Evolutionary conservation across 2,113 vertebrate species (phyloP).

Genomic region (Colius striatus): DNA sequence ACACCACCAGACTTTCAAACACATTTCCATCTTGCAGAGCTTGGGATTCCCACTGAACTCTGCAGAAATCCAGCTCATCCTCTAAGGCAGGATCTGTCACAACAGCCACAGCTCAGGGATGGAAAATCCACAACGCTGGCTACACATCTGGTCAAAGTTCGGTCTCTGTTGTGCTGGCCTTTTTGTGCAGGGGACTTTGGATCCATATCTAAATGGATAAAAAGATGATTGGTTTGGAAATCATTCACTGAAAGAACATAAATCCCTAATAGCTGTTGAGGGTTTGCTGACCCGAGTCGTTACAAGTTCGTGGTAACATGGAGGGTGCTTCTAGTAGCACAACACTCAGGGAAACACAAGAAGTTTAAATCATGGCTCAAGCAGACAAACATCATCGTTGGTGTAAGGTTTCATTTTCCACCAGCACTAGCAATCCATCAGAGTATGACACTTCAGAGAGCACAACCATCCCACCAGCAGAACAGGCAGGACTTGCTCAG

Average conservation of each 20-base stretch:
- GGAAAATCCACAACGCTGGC: conserved; percentile 34
- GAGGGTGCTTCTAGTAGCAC: not conserved
- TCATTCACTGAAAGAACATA: not conserved
- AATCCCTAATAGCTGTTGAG: not conserved
- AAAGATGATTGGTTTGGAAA: not conserved
- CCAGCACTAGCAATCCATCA: not conserved
- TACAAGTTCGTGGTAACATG: not conserved
- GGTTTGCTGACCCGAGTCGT: not conserved
- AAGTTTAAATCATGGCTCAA: not conserved
- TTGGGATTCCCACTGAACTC: not conserved
- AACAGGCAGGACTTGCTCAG: not conserved
- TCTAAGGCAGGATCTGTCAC: not conserved
- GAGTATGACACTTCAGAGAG: not conserved
- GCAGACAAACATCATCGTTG: not conserved
- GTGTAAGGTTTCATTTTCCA: not conserved
- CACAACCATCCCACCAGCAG: not conserved
- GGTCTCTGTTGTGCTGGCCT: not conserved
- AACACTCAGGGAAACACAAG: not conserved
- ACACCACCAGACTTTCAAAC: not conserved
- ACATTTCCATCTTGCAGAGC: not conserved
- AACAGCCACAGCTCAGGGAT: not conserved
- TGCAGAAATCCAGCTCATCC: not conserved
- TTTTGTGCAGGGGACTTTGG: conserved; percentile 26
- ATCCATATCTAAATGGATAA: not conserved
- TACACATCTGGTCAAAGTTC: conserved; percentile 52